Percentiles rank a stretch among this genome's conserved stretches.
Conservation (phyloP, 2,797 vertebrate species). For the Acipenser transmontanus region DNA sequence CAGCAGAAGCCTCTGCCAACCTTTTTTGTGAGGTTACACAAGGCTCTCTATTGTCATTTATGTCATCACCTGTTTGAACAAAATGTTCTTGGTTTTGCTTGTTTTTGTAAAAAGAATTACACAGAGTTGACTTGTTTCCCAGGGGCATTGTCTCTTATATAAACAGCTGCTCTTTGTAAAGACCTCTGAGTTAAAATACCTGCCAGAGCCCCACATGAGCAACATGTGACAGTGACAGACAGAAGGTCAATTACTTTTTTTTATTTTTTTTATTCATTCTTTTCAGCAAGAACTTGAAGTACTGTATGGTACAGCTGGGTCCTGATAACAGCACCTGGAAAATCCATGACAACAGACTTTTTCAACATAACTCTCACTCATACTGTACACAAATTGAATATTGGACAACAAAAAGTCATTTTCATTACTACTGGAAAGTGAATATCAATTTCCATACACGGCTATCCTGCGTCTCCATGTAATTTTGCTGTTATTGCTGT, state of each 20-base stretch:
- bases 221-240: not conserved
- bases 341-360: slow-evolving; percentile 17
- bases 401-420: too few relatives aligned
- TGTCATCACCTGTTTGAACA: slow-evolving; percentile 7
- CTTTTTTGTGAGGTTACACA: not conserved
- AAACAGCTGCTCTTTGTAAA: slow-evolving; percentile 48
- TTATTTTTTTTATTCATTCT: not conserved
- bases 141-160: slow-evolving; percentile 39
- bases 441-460: too few relatives aligned
- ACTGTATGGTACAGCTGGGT: too few relatives aligned
- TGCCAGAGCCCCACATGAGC: not conserved
- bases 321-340: too few relatives aligned
- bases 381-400: too few relatives aligned
- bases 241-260: not conserved
- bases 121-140: slow-evolving; percentile 44
- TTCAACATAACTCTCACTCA: slow-evolving; percentile 39
- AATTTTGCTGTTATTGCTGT: too few relatives aligned
- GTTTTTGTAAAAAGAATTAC: slow-evolving; percentile 19
- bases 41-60: slow-evolving; percentile 2
- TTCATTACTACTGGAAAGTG: too few relatives aligned
- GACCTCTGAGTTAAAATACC: slow-evolving; percentile 39
- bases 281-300: not conserved
- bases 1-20: not conserved
- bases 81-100: slow-evolving; percentile 3
- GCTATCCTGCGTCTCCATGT: too few relatives aligned